phyloP scores from a whole-genome alignment of 2,797 vertebrate genomes.

The Crocodylus rhombifer region DNA sequence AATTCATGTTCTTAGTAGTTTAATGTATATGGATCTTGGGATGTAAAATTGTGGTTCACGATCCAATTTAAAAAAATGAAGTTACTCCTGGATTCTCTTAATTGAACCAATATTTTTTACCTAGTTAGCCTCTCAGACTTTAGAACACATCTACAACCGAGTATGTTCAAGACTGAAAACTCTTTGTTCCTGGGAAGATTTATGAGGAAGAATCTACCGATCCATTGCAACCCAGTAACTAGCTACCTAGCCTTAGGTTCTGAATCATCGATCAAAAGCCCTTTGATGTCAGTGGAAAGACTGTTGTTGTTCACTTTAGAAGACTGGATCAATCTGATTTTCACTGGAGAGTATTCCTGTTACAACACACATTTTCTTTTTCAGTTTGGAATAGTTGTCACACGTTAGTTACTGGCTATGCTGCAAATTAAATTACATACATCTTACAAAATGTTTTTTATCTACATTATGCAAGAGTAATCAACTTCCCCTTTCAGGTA shows the following conservation, averaged over 20 bases:
- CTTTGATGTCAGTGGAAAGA: not conserved
- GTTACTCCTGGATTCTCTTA: constrained; percentile 14
- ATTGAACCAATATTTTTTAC: not conserved
- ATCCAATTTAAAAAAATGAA: not conserved
- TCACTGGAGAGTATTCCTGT: not conserved
- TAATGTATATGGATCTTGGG: not conserved
- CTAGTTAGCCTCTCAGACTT: not conserved
- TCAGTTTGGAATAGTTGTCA: not conserved
- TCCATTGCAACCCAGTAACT: not conserved
- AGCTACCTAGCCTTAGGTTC: not conserved
- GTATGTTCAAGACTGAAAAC: not conserved
- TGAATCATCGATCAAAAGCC: not conserved
- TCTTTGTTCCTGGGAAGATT: not conserved
- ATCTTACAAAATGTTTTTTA: fast-evolving
- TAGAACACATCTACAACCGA: not conserved
- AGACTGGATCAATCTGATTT: not conserved
- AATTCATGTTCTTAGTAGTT: constrained; percentile 20
- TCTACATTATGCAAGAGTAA: not conserved
- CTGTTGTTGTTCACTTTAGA: not conserved
- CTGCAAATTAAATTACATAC: not conserved
- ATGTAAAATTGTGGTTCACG: constrained; percentile 46
- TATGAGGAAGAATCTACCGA: not conserved
- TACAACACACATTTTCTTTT: not conserved
- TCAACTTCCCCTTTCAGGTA: not conserved
- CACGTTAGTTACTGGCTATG: not conserved